Percentiles rank a stretch among this genome's conserved stretches.
These are phyloP conservation scores for Nannospalax galili DNA, from an alignment of 2,113 vertebrate genomes.

Conservation along the genomic window DNA sequence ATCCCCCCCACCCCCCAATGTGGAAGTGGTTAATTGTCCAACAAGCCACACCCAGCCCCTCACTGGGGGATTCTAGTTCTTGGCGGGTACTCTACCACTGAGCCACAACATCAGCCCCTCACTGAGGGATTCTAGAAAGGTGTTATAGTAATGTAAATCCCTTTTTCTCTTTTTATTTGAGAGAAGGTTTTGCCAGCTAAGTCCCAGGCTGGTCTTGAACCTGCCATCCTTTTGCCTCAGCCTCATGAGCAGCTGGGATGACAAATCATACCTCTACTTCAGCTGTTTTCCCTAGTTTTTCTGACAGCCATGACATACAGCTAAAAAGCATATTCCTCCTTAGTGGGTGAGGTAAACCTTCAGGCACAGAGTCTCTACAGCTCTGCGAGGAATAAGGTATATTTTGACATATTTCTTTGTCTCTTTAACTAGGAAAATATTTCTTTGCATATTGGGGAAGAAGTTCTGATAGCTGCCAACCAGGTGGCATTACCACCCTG, in stretches of 20 bases:
- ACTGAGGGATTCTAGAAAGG: background rate
- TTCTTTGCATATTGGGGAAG: background rate
- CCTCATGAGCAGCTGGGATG: background rate
- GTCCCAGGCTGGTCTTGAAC: background rate
- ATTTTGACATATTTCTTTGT: conserved; percentile 54
- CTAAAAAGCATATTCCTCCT: background rate
- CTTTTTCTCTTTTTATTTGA: background rate
- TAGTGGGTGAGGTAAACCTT: background rate
- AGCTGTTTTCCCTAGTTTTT: background rate
- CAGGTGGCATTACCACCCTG: rapidly evolving
- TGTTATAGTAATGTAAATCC: background rate
- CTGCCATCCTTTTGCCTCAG: background rate
- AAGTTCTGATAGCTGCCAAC: background rate
- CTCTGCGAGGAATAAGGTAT: conserved; percentile 27
- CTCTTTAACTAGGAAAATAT: conserved; percentile 60
- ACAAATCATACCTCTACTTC: background rate
- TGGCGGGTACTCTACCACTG: too few species aligned
- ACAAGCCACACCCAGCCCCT: background rate
- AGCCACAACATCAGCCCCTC: background rate
- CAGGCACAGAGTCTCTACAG: background rate
- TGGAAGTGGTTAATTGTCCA: background rate
- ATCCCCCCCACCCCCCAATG: background rate
- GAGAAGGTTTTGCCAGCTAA: background rate
- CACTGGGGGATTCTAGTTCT: too few species aligned
- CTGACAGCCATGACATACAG: background rate